Evolutionary conservation across 2,797 vertebrate genomes (phyloP).

Genomic region (Pseudochirops corinnae): DNA sequence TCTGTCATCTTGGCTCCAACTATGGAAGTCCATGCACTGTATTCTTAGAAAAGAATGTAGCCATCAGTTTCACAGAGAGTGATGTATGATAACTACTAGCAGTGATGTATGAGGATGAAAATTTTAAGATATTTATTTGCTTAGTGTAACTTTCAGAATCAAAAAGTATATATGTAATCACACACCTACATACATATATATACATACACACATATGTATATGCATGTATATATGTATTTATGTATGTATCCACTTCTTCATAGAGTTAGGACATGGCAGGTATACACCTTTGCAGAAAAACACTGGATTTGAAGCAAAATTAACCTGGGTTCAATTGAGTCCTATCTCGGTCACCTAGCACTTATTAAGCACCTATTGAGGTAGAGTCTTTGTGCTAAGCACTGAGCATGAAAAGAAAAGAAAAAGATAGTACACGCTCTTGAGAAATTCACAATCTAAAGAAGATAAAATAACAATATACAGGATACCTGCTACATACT

Average conservation of each 20-base stretch:
- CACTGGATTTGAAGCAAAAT: neutral
- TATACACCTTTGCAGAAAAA: neutral
- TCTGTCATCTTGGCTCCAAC: neutral
- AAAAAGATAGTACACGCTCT: neutral
- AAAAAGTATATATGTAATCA: neutral
- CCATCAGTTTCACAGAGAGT: neutral
- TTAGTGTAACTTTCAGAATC: neutral
- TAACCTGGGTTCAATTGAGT: neutral
- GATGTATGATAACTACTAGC: neutral
- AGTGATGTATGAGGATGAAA: neutral
- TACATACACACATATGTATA: no score
- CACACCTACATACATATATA: fast-evolving
- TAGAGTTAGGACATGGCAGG: neutral
- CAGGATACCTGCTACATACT: neutral
- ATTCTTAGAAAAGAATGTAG: neutral
- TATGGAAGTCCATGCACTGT: neutral
- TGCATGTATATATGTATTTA: no score
- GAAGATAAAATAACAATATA: neutral
- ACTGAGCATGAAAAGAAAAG: neutral
- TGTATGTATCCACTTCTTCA: neutral
- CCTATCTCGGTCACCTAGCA: neutral
- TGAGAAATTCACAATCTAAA: neutral
- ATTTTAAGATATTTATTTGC: neutral
- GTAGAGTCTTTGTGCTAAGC: neutral
- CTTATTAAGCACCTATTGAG: neutral